Base-by-base conservation (phyloP, 2,888 invertebrate genomes). In the Dynastes maya region DNA sequence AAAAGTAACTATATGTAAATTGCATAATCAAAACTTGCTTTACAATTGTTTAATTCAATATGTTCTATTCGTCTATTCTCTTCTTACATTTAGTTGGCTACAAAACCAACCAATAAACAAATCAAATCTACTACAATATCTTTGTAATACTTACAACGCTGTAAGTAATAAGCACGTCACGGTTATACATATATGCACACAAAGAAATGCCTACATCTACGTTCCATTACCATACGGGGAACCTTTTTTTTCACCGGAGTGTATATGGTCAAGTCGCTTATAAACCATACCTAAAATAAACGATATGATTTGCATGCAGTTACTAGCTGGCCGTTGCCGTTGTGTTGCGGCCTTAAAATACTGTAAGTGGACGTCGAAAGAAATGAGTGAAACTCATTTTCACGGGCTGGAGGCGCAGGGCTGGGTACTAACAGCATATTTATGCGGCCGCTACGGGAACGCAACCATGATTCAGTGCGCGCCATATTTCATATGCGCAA, bases 381-480 rank as follows among this genome's bases (percentile, higher is more conserved):
- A 82, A 82, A 83, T 81, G 82, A 80, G 80, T 79, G 80, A 80
- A 81, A 81, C 81, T 81, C 80, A 82, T 82, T 82, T 83, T 79
- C 80, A 81, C 81, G 76, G 80, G 82, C 81, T 81, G 76, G 67
- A 75, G 81, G 79, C 79, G 67, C 72, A 76, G 76, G 80, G 80
- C 80, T 80, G 78, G 80, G 80, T 79, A 65, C 63, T 55, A 65
- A 37, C 78, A 64, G 58, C 65, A 80, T 80, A 82, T 82, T 82
- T 80, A 81, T 77, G 80, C 76, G 79, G 78, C 81, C 82, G 83
- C 82, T 83, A 84, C 81, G 83, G 79, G 80, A 81, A 80, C 81
- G 81, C 82, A 77, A 63, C 79, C 79, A 82, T 84, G 84, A 85
- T 85, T 85, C 84, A 85, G 83, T 84, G 81, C 83, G 83, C 84